Base-by-base conservation (phyloP, 2,888 invertebrate species). In the Pecten maximus region DNA sequence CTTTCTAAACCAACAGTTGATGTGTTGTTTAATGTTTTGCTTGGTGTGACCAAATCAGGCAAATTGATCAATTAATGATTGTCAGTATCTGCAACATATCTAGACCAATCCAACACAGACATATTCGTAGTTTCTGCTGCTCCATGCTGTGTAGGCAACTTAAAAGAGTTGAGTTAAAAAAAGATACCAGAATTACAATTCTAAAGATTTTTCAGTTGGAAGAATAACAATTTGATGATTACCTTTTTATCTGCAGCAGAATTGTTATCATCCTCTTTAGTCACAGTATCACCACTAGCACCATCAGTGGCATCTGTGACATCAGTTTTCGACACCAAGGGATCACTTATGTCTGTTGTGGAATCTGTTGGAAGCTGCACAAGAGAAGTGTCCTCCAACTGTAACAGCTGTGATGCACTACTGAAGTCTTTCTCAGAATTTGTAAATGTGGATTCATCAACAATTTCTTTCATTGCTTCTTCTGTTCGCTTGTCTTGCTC, bases 191-290 rank as follows among this genome's bases (percentile, higher is more conserved):
- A n/a, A n/a, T 54, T 54, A n/a, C 19, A 54, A 19, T 54, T 54
- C 54, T 23, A n/a, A 23, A 54, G n/a, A 54, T 23, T 3, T 19
- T 19, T 19, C 6, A 54, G 54, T 23, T 23, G 54, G 19, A 54
- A 54, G n/a, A 54, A 23, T 23, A 19, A 54, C 6, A 54, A 16
- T 19, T 48, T n/a, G 54, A 88, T 93, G 89, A 40, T 54, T 88
- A 87, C 88, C 88, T 88, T 88, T 48, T 40, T 40, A 35, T 50
- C 50, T 48, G 50, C 92, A 10, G 93, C 92, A 19, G 93, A 93
- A 50, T 94, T 93, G 86, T 93, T 93, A 60, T 92, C 94, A 90
- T 94, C 93, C 86, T 93, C 92, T 44, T 92, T 92, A 23, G 91
- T 90, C 92, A 91, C 92, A 2, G 91, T 89, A 4, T 91, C 91